These are phyloP conservation scores for Myotis yumanensis DNA, from an alignment of 2,113 vertebrate genomes.

Conservation along the genomic window DNA sequence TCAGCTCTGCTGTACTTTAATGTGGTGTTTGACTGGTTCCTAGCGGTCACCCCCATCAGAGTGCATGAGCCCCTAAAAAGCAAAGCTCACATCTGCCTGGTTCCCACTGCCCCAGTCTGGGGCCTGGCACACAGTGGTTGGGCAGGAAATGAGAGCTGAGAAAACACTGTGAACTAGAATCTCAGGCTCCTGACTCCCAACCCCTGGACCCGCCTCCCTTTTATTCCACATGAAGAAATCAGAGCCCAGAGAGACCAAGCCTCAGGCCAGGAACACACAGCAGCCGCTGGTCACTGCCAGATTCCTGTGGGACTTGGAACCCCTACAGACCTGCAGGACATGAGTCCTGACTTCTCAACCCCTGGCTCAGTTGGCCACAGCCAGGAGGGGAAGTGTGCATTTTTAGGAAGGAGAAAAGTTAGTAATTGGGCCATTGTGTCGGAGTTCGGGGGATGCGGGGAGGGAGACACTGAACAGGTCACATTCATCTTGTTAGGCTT, in stretches of 20 bases:
- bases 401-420: background rate
- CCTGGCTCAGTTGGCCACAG: background rate
- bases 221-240: background rate
- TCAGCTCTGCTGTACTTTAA: background rate
- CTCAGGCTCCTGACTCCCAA: background rate
- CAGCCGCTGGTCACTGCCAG: background rate
- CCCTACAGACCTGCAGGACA: background rate
- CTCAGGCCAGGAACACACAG: background rate
- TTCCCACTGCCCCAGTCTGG: background rate
- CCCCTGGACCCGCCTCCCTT: accelerated
- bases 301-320: background rate
- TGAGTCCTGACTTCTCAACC: background rate
- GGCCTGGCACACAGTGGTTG: background rate
- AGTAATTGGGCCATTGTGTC: background rate
- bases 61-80: background rate
- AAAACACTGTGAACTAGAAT: background rate
- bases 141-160: background rate
- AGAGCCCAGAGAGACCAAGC: background rate
- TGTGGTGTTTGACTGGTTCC: background rate
- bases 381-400: background rate
- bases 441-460: no score
- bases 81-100: background rate
- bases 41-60: background rate
- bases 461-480: background rate
- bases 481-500: background rate